Percentiles rank a stretch among this genome's conserved stretches.
These are phyloP conservation scores for Meta bourneti DNA, from an alignment of 2,888 invertebrate genomes.

Conservation along the genomic window DNA sequence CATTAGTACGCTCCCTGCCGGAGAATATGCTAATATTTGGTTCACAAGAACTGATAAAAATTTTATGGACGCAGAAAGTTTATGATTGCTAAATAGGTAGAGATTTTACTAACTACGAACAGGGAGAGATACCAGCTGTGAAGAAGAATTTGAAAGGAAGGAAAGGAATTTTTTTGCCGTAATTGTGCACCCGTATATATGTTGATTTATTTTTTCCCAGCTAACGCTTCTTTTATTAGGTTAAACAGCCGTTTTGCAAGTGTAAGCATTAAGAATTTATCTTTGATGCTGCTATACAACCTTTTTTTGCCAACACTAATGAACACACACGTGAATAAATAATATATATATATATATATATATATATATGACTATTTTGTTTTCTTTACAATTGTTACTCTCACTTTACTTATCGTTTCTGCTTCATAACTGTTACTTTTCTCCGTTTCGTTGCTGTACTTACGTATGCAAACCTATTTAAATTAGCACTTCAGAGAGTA, in stretches of 20 bases:
- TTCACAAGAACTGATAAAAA: constrained; percentile 67
- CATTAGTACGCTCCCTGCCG: constrained; percentile 2
- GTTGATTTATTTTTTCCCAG: background rate
- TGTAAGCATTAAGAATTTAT: too few species aligned
- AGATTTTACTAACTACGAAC: constrained; percentile 49
- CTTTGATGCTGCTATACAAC: background rate
- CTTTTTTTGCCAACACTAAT: too few species aligned
- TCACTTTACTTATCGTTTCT: too few species aligned
- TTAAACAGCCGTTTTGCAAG: background rate
- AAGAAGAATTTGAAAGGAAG: background rate
- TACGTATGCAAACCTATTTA: too few species aligned
- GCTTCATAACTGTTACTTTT: too few species aligned
- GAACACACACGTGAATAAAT: background rate
- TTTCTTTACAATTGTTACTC: too few species aligned
- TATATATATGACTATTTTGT: too few species aligned
- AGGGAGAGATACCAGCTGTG: constrained; percentile 18
- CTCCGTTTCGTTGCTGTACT: too few species aligned
- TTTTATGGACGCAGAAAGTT: constrained; percentile 59
- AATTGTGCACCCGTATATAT: background rate
- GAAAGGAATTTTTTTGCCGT: background rate
- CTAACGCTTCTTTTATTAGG: constrained; percentile 1
- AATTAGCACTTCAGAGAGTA: too few species aligned
- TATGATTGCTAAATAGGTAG: constrained; percentile 63
- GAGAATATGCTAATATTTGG: constrained; percentile 70
- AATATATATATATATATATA: too few species aligned